Conservation (phyloP, 2,888 invertebrate species). For the Anthrax anthrax region DNA sequence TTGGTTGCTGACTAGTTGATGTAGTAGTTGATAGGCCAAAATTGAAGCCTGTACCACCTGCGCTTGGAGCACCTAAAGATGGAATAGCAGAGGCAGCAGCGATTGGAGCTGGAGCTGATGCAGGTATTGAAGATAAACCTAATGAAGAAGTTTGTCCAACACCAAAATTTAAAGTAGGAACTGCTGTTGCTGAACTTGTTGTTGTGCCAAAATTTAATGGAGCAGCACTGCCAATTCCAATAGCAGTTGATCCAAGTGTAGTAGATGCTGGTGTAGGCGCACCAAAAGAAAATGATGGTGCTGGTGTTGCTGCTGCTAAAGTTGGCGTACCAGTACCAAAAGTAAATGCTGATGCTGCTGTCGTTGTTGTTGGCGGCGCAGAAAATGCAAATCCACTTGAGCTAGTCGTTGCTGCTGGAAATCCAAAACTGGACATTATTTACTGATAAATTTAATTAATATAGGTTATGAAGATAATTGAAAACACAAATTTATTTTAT, state of each 20-base stretch:
- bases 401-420: background rate
- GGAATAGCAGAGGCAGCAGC: background rate
- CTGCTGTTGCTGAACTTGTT: constrained; percentile 4
- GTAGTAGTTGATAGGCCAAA: background rate
- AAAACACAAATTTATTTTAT: too few species aligned
- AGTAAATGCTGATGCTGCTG: constrained; percentile 1
- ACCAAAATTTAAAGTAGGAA: constrained; percentile 16
- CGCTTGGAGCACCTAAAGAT: background rate
- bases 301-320: constrained; percentile 6
- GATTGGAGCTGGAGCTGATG: background rate
- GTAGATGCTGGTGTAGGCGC: constrained; percentile 14
- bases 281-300: constrained; percentile 17
- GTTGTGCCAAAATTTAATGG: constrained; percentile 12
- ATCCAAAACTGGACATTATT: background rate
- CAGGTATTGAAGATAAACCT: background rate
- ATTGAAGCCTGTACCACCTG: background rate
- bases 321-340: background rate
- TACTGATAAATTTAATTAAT: too few species aligned
- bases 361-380: background rate
- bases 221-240: background rate
- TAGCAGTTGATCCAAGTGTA: constrained; percentile 9
- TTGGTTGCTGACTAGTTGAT: background rate
- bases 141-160: background rate
- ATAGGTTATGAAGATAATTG: too few species aligned
- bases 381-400: constrained; percentile 3